phyloP scores from a whole-genome alignment of 2,888 invertebrate genomes.

The Lithophane ornitopus region DNA sequence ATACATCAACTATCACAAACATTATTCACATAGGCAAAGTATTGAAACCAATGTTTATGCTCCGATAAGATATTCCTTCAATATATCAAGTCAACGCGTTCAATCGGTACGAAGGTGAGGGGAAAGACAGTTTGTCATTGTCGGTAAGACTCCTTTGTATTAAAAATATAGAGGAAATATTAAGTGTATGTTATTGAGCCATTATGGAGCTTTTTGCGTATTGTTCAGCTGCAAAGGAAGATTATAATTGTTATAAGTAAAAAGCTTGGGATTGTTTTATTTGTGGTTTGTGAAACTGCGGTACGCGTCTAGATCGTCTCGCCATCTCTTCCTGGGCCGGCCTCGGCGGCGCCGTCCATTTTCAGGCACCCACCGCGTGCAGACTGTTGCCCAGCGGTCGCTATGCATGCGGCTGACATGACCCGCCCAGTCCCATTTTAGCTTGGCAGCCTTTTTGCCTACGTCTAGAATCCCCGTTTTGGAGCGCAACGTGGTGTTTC shows the following conservation, averaged over 20 bases:
- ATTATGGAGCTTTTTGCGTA: constrained; percentile 24
- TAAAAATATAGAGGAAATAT: constrained; percentile 39
- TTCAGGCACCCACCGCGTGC: too few relatives aligned
- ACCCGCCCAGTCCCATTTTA: too few relatives aligned
- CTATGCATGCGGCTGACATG: too few relatives aligned
- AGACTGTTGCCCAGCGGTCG: too few relatives aligned
- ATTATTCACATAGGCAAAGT: constrained; percentile 24
- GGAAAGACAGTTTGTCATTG: constrained; percentile 41
- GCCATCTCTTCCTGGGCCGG: too few relatives aligned
- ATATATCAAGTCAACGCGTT: constrained; percentile 49
- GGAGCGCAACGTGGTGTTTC: too few relatives aligned
- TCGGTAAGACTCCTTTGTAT: constrained; percentile 32
- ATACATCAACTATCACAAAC: constrained; percentile 24
- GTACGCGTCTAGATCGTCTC: too few relatives aligned
- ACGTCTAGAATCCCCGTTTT: too few relatives aligned
- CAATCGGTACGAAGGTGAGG: constrained; percentile 33
- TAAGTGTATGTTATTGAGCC: constrained; percentile 27
- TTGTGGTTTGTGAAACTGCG: not conserved
- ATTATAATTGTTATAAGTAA: constrained; percentile 11
- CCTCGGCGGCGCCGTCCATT: too few relatives aligned
- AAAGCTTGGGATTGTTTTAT: not conserved
- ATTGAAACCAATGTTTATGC: constrained; percentile 18
- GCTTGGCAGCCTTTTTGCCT: too few relatives aligned
- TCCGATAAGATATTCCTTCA: constrained; percentile 36
- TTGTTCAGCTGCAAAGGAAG: not conserved